Conservation (phyloP, 2,888 invertebrate species). For the Pemphredon lugubris region DNA sequence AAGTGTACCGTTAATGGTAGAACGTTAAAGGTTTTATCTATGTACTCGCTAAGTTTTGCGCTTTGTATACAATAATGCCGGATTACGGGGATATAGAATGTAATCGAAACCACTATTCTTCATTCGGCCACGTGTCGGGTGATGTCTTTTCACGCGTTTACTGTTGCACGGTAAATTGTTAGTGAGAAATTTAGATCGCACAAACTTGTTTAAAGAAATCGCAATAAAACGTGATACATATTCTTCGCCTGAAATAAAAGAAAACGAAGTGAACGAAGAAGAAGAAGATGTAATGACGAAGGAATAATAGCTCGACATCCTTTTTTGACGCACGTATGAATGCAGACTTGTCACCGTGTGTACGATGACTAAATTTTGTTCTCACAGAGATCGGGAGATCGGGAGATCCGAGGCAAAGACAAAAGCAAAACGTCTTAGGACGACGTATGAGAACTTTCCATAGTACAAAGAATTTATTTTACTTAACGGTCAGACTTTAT, state of each 20-base stretch:
- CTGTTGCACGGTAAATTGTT: too few relatives aligned
- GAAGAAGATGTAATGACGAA: too few relatives aligned
- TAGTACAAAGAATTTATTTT: conserved; percentile 60
- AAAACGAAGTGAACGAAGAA: too few relatives aligned
- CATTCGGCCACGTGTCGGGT: background rate
- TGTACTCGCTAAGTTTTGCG: conserved; percentile 23
- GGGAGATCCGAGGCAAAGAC: too few relatives aligned
- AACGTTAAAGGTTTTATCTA: conserved; percentile 8
- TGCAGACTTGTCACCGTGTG: conserved; percentile 16
- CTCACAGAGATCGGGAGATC: conserved; percentile 9
- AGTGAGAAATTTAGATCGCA: conserved; percentile 17
- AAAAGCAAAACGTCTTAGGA: conserved; percentile 35
- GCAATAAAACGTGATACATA: conserved; percentile 1
- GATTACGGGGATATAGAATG: conserved; percentile 5
- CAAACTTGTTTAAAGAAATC: conserved; percentile 16
- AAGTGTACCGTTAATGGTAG: conserved; percentile 6
- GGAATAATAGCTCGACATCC: background rate
- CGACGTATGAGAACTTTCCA: conserved; percentile 44
- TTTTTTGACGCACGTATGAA: conserved; percentile 5
- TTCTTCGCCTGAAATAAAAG: conserved; percentile 16
- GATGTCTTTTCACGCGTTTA: too few relatives aligned
- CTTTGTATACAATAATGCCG: conserved; percentile 15
- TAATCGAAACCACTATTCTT: conserved; percentile 14
- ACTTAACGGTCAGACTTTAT: conserved; percentile 49
- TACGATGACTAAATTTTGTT: conserved; percentile 27